Conservation (phyloP, 2,797 vertebrate species). For the Arrhamphus sclerolepis region DNA sequence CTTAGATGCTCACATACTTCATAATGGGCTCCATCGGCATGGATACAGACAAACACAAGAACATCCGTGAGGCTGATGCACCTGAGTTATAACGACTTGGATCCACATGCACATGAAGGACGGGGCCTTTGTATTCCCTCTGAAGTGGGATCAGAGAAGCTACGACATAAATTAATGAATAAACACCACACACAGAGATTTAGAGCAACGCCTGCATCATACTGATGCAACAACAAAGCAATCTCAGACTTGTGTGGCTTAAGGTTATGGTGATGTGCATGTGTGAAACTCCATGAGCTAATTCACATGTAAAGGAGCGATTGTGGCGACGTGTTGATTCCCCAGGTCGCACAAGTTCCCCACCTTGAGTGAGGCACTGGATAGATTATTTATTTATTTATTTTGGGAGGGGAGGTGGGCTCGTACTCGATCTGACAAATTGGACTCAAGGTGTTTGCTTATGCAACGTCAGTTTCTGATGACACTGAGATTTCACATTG, state of each 20-base stretch:
- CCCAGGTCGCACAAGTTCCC: constrained; percentile 16
- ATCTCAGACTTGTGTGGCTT: constrained; percentile 61
- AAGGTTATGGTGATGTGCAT: constrained; percentile 59
- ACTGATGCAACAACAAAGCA: constrained; percentile 86
- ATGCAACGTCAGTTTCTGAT: constrained; percentile 7
- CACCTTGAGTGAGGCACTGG: constrained; percentile 17
- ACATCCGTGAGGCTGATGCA: constrained; percentile 33
- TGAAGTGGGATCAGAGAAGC: constrained; percentile 83
- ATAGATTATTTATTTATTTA: constrained; percentile 49
- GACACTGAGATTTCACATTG: not conserved
- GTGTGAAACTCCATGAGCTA: constrained; percentile 65
- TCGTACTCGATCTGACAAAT: constrained; percentile 34
- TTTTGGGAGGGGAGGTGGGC: constrained; percentile 5
- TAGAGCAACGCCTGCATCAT: constrained; percentile 67
- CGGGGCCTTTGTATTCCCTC: constrained; percentile 77
- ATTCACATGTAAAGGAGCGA: constrained; percentile 75
- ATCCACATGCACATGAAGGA: constrained; percentile 56
- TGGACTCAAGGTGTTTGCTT: constrained; percentile 25
- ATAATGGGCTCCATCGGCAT: too few relatives aligned
- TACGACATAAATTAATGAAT: constrained; percentile 82
- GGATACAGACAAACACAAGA: too few relatives aligned
- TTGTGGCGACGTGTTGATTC: constrained; percentile 46
- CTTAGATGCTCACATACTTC: not conserved
- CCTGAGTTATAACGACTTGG: constrained; percentile 46
- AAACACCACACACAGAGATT: constrained; percentile 64